A percentile compares a stretch with the other conserved stretches of the same genome.
These are phyloP conservation scores for Drosophila kambysellisi DNA, from an alignment of 2,888 invertebrate genomes.

Conservation along the genomic window DNA sequence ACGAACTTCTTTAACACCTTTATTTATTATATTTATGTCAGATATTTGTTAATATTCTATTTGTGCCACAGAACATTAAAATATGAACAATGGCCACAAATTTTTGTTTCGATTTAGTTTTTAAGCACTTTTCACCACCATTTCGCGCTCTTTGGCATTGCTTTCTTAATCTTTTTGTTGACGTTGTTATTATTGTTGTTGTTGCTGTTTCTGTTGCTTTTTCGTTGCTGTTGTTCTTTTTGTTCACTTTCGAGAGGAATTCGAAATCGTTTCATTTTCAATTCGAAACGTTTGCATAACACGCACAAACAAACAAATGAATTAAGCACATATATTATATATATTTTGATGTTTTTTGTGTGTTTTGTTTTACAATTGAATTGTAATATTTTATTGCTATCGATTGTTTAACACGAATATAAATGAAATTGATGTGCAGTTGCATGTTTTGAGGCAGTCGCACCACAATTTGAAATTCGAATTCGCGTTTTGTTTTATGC, in stretches of 20 bases:
- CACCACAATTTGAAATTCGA: constrained; percentile 47
- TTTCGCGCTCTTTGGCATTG: constrained; percentile 36
- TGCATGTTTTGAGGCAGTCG: constrained; percentile 24
- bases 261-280: constrained; percentile 27
- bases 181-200: constrained; percentile 12
- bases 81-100: constrained; percentile 1
- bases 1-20: not conserved
- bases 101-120: constrained; percentile 34
- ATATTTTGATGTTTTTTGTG: constrained; percentile 11
- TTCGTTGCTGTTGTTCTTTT: constrained; percentile 13
- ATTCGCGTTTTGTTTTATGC: constrained; percentile 69
- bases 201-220: not conserved
- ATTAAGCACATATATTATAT: constrained; percentile 12
- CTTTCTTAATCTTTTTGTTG: constrained; percentile 21
- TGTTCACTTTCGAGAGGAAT: constrained; percentile 45
- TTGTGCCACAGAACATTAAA: not conserved
- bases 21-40: not conserved
- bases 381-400: constrained; percentile 37
- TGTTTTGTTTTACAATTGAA: constrained; percentile 11
- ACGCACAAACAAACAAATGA: constrained; percentile 64
- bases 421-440: constrained; percentile 3
- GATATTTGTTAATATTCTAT: not conserved
- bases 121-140: constrained; percentile 19
- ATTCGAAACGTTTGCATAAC: constrained; percentile 73
- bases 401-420: constrained; percentile 5